phyloP scores from a whole-genome alignment of 92 coral and sea anemone genomes.

The Epizoanthus ramosus region DNA sequence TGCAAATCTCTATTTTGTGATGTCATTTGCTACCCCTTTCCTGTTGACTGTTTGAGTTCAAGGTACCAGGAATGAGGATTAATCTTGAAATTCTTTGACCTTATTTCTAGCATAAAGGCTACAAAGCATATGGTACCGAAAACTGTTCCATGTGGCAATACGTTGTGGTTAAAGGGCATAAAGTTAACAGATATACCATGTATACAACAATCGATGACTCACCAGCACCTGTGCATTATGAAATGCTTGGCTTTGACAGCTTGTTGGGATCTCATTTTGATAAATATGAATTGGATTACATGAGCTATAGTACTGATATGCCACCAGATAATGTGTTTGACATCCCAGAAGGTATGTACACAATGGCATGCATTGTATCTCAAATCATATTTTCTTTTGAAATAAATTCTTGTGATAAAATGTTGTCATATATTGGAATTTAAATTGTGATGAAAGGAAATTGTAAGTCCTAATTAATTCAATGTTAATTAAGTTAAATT shows the following conservation, averaged over 20 bases:
- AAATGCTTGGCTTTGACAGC: conserved; percentile 91
- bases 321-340: conserved; percentile 73
- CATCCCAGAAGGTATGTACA: conserved; percentile 69
- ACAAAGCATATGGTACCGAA: conserved; percentile 25
- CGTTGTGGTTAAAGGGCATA: conserved; percentile 58
- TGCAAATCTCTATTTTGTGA: background rate
- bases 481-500: too few relatives aligned
- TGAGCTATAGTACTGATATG: conserved; percentile 46
- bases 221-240: conserved; percentile 78
- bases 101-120: conserved; percentile 38
- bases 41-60: too few relatives aligned
- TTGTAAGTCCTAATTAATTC: too few relatives aligned
- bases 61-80: too few relatives aligned
- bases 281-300: conserved; percentile 81
- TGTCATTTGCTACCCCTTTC: background rate
- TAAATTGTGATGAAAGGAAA: too few relatives aligned
- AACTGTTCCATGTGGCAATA: conserved; percentile 75
- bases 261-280: conserved; percentile 95
- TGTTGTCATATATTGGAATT: too few relatives aligned
- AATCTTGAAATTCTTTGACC: background rate
- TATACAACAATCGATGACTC: conserved; percentile 42
- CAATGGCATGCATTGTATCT: background rate
- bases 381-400: too few relatives aligned
- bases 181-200: conserved; percentile 82
- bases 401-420: too few relatives aligned